A percentile compares a stretch with the other conserved stretches of the same genome.
These are phyloP conservation scores for Zaprionus obscuricornis DNA, from an alignment of 2,888 invertebrate genomes.

Conservation along the genomic window DNA sequence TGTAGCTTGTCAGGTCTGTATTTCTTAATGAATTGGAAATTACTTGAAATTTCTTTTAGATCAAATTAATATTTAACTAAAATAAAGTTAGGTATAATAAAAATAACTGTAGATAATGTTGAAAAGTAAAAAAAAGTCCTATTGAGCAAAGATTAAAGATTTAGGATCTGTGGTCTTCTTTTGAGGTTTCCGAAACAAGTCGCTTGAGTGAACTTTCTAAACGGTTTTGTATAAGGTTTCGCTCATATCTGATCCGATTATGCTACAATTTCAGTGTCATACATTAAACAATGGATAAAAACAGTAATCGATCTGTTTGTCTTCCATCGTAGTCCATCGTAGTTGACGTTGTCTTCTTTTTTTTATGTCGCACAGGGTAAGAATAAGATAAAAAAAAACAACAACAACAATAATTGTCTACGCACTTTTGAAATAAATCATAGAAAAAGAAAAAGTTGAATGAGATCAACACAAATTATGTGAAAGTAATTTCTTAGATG, in stretches of 20 bases:
- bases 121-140: too few species aligned
- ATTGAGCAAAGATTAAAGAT: too few species aligned
- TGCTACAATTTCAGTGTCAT: conserved; percentile 19
- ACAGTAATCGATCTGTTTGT: conserved; percentile 62
- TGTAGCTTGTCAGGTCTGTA: too few species aligned
- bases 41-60: too few species aligned
- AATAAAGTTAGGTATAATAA: neutral
- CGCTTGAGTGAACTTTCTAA: conserved; percentile 36
- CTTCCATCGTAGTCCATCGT: too few species aligned
- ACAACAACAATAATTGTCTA: conserved; percentile 38
- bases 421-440: conserved; percentile 56
- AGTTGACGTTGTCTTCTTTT: neutral
- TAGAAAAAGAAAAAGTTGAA: conserved; percentile 22
- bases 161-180: neutral
- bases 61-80: too few species aligned
- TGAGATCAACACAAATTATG: conserved; percentile 49
- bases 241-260: conserved; percentile 49
- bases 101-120: neutral
- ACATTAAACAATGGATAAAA: conserved; percentile 14
- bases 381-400: conserved; percentile 30
- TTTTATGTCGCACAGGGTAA: conserved; percentile 9
- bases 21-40: neutral
- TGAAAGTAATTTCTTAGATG: conserved; percentile 72
- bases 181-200: neutral
- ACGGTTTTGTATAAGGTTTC: conserved; percentile 36